Conservation (phyloP, 2,113 vertebrate genomes). For the Oreochromis spilurus region DNA sequence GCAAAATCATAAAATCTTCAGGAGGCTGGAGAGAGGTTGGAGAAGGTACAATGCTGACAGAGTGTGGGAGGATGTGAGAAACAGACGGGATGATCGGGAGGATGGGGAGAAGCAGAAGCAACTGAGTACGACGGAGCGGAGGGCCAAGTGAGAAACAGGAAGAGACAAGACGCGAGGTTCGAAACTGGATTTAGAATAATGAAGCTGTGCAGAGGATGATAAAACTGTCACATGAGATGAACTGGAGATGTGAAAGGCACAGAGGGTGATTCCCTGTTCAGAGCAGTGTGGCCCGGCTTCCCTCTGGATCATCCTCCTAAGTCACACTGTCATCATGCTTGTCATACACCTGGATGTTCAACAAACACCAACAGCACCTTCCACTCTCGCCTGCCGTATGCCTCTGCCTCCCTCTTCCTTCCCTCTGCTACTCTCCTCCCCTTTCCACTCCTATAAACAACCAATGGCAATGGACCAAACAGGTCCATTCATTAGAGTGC, state of each 20-base stretch:
- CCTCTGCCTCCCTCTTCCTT: background rate
- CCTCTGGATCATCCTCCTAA: background rate
- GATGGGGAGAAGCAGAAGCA: background rate
- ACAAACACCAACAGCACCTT: background rate
- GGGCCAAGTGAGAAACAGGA: slow-evolving; percentile 19
- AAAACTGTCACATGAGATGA: slow-evolving; percentile 1
- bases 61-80: slow-evolving; percentile 44
- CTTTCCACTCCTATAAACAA: background rate
- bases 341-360: slow-evolving; percentile 25
- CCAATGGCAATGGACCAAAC: slow-evolving; percentile 16
- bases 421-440: background rate
- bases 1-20: slow-evolving; percentile 64
- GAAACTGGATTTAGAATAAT: slow-evolving; percentile 30
- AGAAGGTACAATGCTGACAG: slow-evolving; percentile 36
- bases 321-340: slow-evolving; percentile 9
- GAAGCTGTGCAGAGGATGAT: background rate
- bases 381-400: background rate
- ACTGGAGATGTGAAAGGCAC: background rate
- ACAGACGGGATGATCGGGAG: background rate
- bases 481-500: background rate
- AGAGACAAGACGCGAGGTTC: slow-evolving; percentile 21
- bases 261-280: background rate
- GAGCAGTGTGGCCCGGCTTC: background rate
- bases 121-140: background rate
- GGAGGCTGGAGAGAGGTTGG: slow-evolving; percentile 38